Percentiles rank a stretch among this genome's conserved stretches.
Conservation (phyloP, 2,113 vertebrate species). For the Embiotoca jacksoni region DNA sequence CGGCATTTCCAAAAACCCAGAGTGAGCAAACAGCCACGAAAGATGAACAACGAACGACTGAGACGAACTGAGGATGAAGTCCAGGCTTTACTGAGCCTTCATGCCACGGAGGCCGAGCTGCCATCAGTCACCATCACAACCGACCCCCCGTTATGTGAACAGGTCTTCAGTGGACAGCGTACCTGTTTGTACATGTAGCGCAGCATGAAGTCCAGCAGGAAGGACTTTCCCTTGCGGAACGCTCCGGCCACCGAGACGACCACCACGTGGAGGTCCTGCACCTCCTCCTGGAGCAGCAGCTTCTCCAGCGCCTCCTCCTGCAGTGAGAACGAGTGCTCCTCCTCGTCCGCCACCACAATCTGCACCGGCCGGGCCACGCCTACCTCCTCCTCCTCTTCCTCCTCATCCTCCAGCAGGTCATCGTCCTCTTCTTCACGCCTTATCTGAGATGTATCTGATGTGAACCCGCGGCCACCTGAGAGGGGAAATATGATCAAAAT, state of each 20-base stretch:
- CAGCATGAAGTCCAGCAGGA: conserved; percentile 98
- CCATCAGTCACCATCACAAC: too few species aligned
- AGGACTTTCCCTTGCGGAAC: conserved; percentile 98
- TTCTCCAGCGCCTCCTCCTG: conserved; percentile 91
- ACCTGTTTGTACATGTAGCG: conserved; percentile 98
- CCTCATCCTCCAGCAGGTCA: conserved; percentile 78
- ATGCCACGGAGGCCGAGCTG: too few species aligned
- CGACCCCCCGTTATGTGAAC: too few species aligned
- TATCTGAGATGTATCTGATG: conserved; percentile 5
- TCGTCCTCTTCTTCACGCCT: conserved; percentile 64
- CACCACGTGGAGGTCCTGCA: conserved; percentile 93
- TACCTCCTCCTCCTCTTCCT: conserved; percentile 74
- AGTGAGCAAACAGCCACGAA: too few species aligned
- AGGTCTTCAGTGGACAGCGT: neutral
- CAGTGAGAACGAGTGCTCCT: conserved; percentile 94
- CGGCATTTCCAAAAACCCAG: too few species aligned
- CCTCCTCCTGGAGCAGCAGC: conserved; percentile 92
- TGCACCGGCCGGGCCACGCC: conserved; percentile 87
- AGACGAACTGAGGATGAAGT: too few species aligned
- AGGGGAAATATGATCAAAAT: neutral
- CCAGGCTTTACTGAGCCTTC: too few species aligned
- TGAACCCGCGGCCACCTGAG: conserved; percentile 36
- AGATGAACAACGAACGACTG: too few species aligned
- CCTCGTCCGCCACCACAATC: conserved; percentile 92
- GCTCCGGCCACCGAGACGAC: conserved; percentile 98